Evolutionary conservation across 2,113 vertebrate genomes (phyloP), one percentile per base, ranked within the genome.

Genomic region (Triplophysa tibetana): DNA sequence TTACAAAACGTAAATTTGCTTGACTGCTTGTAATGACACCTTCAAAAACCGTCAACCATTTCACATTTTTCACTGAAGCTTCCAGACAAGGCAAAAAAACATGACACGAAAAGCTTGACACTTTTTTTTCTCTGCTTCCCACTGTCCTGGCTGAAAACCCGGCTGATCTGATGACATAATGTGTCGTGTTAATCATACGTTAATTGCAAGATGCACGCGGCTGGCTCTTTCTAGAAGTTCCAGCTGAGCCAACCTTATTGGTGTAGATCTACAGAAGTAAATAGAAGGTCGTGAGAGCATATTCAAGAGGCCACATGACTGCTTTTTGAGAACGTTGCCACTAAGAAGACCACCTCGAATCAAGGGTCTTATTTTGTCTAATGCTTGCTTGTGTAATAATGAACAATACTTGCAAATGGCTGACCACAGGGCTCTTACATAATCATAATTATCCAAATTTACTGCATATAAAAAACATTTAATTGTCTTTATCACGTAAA

Each of bases 131-230:
- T 41, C 72, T 24, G 38, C 41, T 10, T 63, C 23, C 41, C 41
- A 24, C 73, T 24, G 54, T 12, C 56, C 43, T 45, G 43, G 45
- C 6, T 58, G 62, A 67, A 6, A 75, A 43, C 11, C 52, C 9
- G 2, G 29, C 24, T 56, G 56, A 69, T 68, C 64, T 75, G 69
- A 63, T 56, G 58, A 29, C 54, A 66, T 29, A 74, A 79, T 70
- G 63, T 66, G 73, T 52, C 63, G 77, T 63, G 38, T 69, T 79
- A 52, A 48, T 64, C 66, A 58, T 62, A 48, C 17, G 75, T 33
- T 79, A 83, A 64, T 74, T 77, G 33, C 21, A 48, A 38, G 33
- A 38, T 38, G 33, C 6, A 38, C 5, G 33, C 33, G 33, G 17
- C 16, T 38, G 17, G 23, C 41, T 60, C 13, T 70, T 43, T 73